Evolutionary conservation across 2,113 vertebrate genomes (phyloP).

Genomic region (Lycocorax pyrrhopterus): DNA sequence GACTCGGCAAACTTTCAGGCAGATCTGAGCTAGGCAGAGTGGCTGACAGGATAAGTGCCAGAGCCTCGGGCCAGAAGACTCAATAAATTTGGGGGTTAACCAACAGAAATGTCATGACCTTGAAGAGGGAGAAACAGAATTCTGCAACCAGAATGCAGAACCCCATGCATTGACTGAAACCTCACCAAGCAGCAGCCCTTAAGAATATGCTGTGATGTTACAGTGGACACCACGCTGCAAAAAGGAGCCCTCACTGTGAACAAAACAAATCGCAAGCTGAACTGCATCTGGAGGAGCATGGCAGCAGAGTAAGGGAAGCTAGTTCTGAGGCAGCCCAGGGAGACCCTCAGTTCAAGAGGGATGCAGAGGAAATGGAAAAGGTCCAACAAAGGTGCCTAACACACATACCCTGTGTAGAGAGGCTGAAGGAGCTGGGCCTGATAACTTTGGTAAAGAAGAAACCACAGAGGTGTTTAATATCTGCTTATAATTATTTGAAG

Average conservation of each 20-base stretch:
- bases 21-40: background rate
- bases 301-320: background rate
- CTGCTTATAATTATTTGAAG: background rate
- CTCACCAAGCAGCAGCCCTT: background rate
- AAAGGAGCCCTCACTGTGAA: background rate
- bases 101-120: background rate
- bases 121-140: background rate
- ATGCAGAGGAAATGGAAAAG: background rate
- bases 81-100: background rate
- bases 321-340: background rate
- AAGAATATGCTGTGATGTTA: background rate
- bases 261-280: background rate
- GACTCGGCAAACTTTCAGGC: background rate
- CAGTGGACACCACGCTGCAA: background rate
- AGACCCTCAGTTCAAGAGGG: background rate
- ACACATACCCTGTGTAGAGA: background rate
- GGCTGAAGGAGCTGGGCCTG: background rate
- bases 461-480: background rate
- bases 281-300: fast-evolving
- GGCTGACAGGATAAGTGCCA: background rate
- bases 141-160: background rate
- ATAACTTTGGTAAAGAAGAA: background rate
- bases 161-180: background rate
- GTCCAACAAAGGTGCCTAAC: background rate
- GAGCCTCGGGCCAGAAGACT: background rate